These are phyloP conservation scores for Elysia chlorotica DNA, from an alignment of 1,140 invertebrate genomes.

Conservation along the genomic window DNA sequence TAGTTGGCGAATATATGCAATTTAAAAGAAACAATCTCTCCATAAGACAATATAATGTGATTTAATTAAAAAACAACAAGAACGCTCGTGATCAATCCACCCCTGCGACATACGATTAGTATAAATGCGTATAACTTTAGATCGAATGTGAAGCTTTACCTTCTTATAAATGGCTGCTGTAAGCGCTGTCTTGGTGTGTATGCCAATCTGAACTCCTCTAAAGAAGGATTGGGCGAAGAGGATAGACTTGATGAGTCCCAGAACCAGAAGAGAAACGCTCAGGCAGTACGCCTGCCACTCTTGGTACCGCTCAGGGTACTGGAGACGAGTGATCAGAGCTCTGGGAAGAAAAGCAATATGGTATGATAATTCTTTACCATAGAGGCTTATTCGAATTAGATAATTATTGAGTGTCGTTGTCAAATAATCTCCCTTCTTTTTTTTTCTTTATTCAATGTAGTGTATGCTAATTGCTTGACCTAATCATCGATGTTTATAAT, in stretches of 20 bases:
- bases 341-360: not conserved
- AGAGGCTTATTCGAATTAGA: too few relatives aligned
- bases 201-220: constrained; percentile 71
- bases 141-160: constrained; percentile 54
- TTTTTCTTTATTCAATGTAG: not conserved
- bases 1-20: not conserved
- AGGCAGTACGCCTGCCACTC: constrained; percentile 85
- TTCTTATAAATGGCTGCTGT: constrained; percentile 93
- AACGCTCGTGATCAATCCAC: not conserved
- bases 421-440: not conserved
- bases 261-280: constrained; percentile 74
- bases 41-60: not conserved
- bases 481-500: not conserved
- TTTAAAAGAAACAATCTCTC: not conserved
- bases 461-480: not conserved
- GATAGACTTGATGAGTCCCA: constrained; percentile 83
- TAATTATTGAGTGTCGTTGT: not conserved
- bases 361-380: too few relatives aligned
- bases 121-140: not conserved
- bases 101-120: not conserved
- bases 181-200: constrained; percentile 85
- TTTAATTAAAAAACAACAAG: not conserved
- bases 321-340: constrained; percentile 1
- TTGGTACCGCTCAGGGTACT: constrained; percentile 12
- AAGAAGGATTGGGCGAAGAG: constrained; percentile 66